Base-by-base conservation (phyloP, 2,113 vertebrate genomes). In the Indicator indicator region DNA sequence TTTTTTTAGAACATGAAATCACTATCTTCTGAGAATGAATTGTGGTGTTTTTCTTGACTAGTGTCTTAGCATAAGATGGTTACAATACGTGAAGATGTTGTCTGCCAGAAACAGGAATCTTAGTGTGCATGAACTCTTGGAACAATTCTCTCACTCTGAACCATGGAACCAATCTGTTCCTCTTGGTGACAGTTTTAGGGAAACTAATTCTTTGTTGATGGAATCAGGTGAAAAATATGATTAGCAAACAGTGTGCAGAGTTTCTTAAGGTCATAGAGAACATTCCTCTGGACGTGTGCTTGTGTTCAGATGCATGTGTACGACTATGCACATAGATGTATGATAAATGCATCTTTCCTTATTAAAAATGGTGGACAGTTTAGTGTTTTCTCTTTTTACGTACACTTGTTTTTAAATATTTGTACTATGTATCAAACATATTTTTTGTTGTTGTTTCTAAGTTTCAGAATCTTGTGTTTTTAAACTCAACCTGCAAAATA, bases 151-250 rank as follows among this genome's bases (percentile, higher is more conserved):
- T 26, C 21, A 13, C 72, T 85, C 74, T 40, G 82, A 91, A 64
- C 82, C 85, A 72, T 91, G 85, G 95, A 95, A 95, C 91, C 69
- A 69, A 83, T 95, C 85, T 88, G 79, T 95, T 94, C 75, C 60
- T 72, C 87, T 90, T 9, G 2, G 85, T 76, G 91, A 28, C 85
- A 71, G 5, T 94, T 94, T 89, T 94, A 88, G 80, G 82, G 89
- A 95, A 95, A 86, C 60, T 86, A 93, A 88, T 93, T 86, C 72
- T 90, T 91, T 77, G 60, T 92, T 91, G 87, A 59, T 86, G 48
- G 82, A 94, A 83, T 94, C 72, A 64, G 72, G 82, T 96, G 75
- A 91, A 95, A 89, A 95, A 83, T 94, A 81, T 91, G 72, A 86
- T 94, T 94, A 92, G 38, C 68, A 86, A 78, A 88, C 64, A 82